Conservation (phyloP, 2,888 invertebrate species). For the Rhogogaster chlorosoma region DNA sequence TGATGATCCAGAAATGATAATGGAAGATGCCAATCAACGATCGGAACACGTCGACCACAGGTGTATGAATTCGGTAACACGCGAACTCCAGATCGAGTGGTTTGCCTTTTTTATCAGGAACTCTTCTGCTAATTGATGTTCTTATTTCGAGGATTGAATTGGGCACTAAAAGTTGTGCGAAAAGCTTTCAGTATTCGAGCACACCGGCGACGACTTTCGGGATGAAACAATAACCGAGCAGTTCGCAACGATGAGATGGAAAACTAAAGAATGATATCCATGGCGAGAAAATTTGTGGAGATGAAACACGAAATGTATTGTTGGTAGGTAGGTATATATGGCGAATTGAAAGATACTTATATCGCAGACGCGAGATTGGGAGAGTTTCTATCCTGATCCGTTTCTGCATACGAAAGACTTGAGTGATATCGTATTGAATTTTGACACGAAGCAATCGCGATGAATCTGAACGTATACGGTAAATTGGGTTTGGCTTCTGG, state of each 20-base stretch:
- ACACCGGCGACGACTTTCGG: background rate
- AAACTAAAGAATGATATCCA: background rate
- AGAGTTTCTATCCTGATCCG: background rate
- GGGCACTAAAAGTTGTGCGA: background rate
- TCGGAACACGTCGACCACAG: background rate
- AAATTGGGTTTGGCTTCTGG: background rate
- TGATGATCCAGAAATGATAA: background rate
- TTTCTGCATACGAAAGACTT: background rate
- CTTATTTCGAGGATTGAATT: background rate
- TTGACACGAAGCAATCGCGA: background rate
- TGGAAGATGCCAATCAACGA: background rate
- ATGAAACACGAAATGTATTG: background rate
- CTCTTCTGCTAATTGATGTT: background rate
- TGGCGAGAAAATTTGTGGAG: background rate
- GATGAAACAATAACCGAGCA: background rate
- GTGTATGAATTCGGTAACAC: too few relatives aligned
- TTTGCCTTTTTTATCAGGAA: too few relatives aligned
- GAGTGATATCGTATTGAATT: background rate
- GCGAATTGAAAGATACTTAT: background rate
- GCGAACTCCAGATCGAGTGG: too few relatives aligned
- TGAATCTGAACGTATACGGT: background rate
- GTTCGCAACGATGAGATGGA: background rate
- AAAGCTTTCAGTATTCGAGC: background rate
- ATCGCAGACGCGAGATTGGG: background rate
- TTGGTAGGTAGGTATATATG: background rate